These are phyloP conservation scores for Ophion obscuratus DNA, from an alignment of 2,888 invertebrate genomes.

Conservation along the genomic window DNA sequence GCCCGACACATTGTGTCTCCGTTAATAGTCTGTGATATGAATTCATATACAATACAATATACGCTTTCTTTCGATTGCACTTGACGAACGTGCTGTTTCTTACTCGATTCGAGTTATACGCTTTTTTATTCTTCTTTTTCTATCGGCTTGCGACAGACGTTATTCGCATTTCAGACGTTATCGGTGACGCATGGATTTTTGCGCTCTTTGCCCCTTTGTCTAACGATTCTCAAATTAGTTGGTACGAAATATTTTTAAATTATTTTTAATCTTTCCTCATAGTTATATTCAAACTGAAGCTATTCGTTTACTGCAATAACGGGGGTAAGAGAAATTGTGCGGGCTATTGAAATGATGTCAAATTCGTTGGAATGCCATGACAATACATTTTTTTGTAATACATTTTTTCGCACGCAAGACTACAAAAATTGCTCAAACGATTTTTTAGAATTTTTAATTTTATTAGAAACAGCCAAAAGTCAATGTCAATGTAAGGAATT, in stretches of 20 bases:
- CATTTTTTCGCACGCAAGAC: too few species aligned
- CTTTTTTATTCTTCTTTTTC: neutral
- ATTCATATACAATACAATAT: conserved; percentile 25
- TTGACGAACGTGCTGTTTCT: neutral
- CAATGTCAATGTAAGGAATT: too few species aligned
- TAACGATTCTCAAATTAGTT: neutral
- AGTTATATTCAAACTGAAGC: neutral
- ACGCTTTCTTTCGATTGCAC: conserved; percentile 6
- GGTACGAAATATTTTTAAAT: neutral
- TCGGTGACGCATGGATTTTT: too few species aligned
- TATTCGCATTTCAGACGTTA: neutral
- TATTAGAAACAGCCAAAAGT: too few species aligned
- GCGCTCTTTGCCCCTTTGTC: neutral
- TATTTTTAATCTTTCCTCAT: neutral
- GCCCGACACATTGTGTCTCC: conserved; percentile 44
- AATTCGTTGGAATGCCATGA: too few species aligned
- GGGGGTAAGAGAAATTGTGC: too few species aligned
- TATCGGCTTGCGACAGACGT: neutral
- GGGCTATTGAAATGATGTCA: too few species aligned
- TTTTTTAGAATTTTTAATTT: too few species aligned
- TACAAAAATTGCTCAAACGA: too few species aligned
- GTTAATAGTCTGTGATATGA: conserved; percentile 34
- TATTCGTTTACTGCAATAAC: neutral
- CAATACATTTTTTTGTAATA: neutral
- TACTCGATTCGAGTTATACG: neutral